Evolutionary conservation across 2,888 invertebrate genomes (phyloP).

Genomic region (Proisotoma minuta): DNA sequence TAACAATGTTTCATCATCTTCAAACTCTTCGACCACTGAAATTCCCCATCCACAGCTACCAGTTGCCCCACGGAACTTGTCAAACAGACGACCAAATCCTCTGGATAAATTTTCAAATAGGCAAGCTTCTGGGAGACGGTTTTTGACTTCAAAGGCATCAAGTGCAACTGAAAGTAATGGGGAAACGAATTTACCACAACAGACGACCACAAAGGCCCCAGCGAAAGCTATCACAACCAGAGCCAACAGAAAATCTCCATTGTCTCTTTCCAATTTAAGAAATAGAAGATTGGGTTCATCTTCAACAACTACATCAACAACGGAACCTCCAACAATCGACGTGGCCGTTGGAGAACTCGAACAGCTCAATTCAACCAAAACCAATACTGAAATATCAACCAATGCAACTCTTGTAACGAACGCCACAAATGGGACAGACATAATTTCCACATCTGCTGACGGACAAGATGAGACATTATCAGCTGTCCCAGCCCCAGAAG

Average conservation of each 20-base stretch:
- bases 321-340: neutral
- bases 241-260: neutral
- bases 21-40: neutral
- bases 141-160: conserved; percentile 5
- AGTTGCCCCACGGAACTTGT: neutral
- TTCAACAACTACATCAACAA: neutral
- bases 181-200: too few relatives aligned
- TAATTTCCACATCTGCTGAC: neutral
- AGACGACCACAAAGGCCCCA: neutral
- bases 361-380: neutral
- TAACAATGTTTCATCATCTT: neutral
- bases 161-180: too few relatives aligned
- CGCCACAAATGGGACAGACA: neutral
- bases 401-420: neutral
- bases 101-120: conserved; percentile 6
- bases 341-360: neutral
- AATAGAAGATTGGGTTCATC: conserved; percentile 2
- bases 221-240: neutral
- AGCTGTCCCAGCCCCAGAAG: too few relatives aligned
- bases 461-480: neutral
- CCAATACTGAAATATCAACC: too few relatives aligned
- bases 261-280: conserved; percentile 3
- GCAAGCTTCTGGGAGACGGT: conserved; percentile 5
- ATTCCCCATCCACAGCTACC: neutral
- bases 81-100: conserved; percentile 1